These are phyloP conservation scores for Pteruthius melanotis DNA, from an alignment of 2,113 vertebrate species.

Conservation along the genomic window DNA sequence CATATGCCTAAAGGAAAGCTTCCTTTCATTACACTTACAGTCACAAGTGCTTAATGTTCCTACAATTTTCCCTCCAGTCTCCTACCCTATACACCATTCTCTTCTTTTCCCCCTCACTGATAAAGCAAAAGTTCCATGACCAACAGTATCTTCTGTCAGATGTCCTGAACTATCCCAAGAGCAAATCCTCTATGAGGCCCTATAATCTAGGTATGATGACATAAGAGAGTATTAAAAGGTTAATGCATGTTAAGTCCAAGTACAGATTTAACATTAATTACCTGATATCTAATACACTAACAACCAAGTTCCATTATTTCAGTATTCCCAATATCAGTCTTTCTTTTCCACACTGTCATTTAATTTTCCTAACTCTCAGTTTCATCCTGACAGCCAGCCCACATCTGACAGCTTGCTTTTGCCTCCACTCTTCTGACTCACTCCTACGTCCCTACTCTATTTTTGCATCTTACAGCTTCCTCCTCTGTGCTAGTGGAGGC, in stretches of 20 bases:
- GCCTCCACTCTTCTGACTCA: conserved; percentile 42
- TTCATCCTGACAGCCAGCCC: conserved; percentile 36
- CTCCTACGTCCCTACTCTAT: conserved; percentile 8
- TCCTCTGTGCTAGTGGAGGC: background rate
- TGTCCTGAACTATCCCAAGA: background rate
- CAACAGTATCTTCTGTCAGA: background rate
- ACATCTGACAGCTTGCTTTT: conserved; percentile 43
- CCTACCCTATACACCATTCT: background rate
- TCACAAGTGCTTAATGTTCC: rapidly evolving
- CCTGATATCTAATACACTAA: background rate
- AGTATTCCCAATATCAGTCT: background rate
- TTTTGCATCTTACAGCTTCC: conserved; percentile 15
- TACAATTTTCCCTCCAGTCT: background rate
- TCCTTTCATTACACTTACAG: background rate
- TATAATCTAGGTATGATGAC: background rate
- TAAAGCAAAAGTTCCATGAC: background rate
- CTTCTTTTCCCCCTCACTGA: background rate
- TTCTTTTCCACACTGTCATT: background rate
- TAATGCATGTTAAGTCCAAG: background rate
- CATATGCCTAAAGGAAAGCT: background rate
- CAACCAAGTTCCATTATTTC: background rate
- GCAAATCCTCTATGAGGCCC: background rate
- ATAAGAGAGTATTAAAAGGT: conserved; percentile 4
- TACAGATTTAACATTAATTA: background rate
- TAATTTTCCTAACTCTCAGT: conserved; percentile 19